Evolutionary conservation across 2,797 vertebrate species (phyloP).

Genomic region (Tamandua tetradactyla): DNA sequence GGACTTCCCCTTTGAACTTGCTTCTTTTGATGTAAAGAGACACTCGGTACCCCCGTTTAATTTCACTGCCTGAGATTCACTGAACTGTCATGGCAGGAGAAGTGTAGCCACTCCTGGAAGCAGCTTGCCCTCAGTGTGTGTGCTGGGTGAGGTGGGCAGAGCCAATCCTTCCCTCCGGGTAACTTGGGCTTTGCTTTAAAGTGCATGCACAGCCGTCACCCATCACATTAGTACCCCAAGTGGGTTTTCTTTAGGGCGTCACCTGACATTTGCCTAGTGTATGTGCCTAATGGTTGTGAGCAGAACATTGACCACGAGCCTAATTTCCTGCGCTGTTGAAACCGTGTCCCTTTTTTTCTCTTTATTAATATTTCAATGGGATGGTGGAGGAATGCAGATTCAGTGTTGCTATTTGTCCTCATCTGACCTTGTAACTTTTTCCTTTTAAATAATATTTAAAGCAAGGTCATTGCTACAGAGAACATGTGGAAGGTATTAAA

Average conservation of each 20-base stretch:
- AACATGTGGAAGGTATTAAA: background rate
- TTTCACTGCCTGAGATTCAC: background rate
- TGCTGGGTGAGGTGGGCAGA: background rate
- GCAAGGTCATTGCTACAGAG: background rate
- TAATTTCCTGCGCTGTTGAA: background rate
- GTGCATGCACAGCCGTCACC: background rate
- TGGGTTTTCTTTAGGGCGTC: background rate
- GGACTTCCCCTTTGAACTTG: background rate
- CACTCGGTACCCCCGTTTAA: background rate
- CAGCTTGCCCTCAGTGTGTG: background rate
- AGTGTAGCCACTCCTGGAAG: background rate
- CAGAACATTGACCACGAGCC: background rate
- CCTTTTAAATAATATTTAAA: background rate
- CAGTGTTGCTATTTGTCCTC: background rate
- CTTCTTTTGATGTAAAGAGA: background rate
- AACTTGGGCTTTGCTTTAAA: background rate
- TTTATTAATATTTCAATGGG: constrained; percentile 21
- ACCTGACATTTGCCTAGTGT: background rate
- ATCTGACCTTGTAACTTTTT: background rate
- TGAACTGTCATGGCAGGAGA: background rate
- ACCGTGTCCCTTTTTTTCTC: background rate
- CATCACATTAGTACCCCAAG: rapidly evolving
- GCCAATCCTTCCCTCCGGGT: background rate
- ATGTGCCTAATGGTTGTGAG: background rate
- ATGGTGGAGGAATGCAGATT: background rate